phyloP scores from a whole-genome alignment of 2,113 vertebrate species.

The Petroica traversi region DNA sequence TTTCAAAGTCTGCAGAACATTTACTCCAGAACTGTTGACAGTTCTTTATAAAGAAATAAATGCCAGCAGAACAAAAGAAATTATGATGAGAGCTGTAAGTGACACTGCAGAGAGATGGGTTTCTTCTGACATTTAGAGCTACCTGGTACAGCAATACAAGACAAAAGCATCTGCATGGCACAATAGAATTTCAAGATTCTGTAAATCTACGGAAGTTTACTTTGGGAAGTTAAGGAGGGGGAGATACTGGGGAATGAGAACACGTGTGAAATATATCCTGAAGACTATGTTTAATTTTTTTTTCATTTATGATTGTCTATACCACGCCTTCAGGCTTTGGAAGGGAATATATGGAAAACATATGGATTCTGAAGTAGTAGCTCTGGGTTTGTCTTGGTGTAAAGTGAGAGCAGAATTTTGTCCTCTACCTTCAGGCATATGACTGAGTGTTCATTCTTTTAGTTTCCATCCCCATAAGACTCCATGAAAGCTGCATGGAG shows the following conservation, averaged over 20 bases:
- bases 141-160: background rate
- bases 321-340: background rate
- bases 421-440: background rate
- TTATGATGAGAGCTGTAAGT: background rate
- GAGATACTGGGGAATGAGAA: background rate
- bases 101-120: background rate
- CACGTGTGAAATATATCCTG: background rate
- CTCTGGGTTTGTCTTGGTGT: background rate
- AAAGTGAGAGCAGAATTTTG: background rate
- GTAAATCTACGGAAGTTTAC: background rate
- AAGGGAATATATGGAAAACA: background rate
- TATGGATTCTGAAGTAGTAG: background rate
- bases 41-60: background rate
- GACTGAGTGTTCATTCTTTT: background rate
- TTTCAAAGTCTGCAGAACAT: background rate
- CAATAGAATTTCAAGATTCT: background rate
- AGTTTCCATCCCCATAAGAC: background rate
- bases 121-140: background rate
- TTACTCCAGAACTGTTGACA: background rate
- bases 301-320: background rate
- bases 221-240: background rate
- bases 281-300: background rate
- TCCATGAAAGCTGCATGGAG: background rate
- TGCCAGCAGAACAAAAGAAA: background rate
- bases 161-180: background rate